Evolutionary conservation across 2,888 invertebrate species (phyloP).

Genomic region (Andrena marginata): DNA sequence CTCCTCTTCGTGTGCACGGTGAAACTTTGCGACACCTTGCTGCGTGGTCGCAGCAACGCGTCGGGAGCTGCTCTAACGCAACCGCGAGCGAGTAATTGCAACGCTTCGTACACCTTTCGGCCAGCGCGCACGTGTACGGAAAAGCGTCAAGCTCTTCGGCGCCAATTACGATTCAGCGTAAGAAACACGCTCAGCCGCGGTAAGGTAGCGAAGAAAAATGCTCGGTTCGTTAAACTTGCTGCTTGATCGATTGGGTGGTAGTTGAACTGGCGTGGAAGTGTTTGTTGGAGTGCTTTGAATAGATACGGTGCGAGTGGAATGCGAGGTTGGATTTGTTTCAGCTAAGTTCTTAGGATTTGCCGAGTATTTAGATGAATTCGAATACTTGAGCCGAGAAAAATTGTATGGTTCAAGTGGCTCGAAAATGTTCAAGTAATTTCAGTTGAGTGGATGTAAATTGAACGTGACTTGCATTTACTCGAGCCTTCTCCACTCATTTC

Average conservation of each 20-base stretch:
- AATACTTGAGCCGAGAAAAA: too few relatives aligned
- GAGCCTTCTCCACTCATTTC: too few relatives aligned
- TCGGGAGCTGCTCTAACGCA: slow-evolving; percentile 42
- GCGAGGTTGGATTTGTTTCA: too few relatives aligned
- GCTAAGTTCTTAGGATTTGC: too few relatives aligned
- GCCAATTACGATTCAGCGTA: background rate
- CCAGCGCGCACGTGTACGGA: slow-evolving; percentile 28
- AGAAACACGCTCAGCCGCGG: background rate
- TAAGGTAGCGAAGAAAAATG: background rate
- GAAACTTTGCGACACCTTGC: slow-evolving; percentile 52
- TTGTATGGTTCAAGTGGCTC: too few relatives aligned
- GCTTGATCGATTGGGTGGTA: background rate
- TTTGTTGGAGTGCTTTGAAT: too few relatives aligned
- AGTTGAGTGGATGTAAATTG: too few relatives aligned
- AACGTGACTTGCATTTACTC: too few relatives aligned
- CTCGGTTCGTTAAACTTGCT: background rate
- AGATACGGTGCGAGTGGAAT: too few relatives aligned
- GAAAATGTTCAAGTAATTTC: too few relatives aligned
- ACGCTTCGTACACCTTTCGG: slow-evolving; percentile 47
- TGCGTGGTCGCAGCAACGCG: slow-evolving; percentile 19
- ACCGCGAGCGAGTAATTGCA: slow-evolving; percentile 31
- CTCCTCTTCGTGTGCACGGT: background rate
- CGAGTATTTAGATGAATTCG: too few relatives aligned
- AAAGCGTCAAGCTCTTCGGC: slow-evolving; percentile 8
- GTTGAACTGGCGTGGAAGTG: too few relatives aligned